Conservation (phyloP, 2,113 vertebrate genomes). For the Eulemur macaco region DNA sequence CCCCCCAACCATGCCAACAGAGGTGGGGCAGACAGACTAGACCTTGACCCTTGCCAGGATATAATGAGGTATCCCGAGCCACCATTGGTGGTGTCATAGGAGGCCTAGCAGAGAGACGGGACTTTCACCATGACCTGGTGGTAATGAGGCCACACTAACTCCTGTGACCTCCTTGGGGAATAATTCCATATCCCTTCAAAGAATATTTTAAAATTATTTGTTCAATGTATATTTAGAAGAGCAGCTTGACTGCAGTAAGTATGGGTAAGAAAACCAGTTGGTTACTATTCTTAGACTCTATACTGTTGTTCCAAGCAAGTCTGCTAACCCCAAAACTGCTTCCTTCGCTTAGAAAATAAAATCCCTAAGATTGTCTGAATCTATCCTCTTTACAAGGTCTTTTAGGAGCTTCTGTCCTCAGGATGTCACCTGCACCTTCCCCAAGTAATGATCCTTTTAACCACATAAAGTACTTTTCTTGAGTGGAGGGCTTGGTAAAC, state of each 20-base stretch:
- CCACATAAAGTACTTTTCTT: not conserved
- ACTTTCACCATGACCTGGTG: not conserved
- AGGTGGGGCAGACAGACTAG: not conserved
- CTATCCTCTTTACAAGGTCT: not conserved
- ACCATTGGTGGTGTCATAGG: accelerated
- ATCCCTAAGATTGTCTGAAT: not conserved
- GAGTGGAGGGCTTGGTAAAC: not conserved
- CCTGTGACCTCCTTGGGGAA: not conserved
- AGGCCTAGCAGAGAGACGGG: not conserved
- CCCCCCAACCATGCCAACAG: too few species aligned
- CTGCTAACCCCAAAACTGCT: not conserved
- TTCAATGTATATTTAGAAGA: not conserved
- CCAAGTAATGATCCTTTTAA: not conserved
- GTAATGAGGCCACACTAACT: not conserved
- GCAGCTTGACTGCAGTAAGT: not conserved
- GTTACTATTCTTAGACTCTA: not conserved
- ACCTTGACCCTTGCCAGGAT: not conserved
- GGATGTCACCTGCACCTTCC: not conserved
- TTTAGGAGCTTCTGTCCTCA: not conserved
- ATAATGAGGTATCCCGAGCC: too few species aligned
- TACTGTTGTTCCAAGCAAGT: not conserved
- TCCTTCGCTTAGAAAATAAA: not conserved
- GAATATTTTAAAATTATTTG: not conserved
- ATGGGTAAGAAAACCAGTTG: not conserved
- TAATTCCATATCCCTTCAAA: not conserved